Evolutionary conservation across 92 coral and sea anemone genomes (phyloP), one percentile per base, ranked within the genome.

Genomic region (Scolanthus callimorphus): DNA sequence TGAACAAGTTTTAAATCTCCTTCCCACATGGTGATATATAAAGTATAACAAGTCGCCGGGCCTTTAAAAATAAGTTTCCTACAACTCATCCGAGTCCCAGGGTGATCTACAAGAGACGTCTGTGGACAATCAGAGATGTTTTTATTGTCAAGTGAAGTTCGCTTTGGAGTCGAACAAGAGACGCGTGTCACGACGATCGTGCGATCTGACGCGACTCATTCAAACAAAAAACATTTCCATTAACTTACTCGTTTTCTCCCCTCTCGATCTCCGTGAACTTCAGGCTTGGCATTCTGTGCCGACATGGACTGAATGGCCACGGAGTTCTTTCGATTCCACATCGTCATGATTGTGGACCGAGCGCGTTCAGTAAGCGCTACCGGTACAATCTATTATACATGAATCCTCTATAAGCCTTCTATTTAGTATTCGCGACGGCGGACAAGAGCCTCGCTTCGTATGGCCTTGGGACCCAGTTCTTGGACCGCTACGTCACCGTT

Each of bases 261-360:
- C 50, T 65, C 49, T n/a, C n/a, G n/a, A n/a, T n/a, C n/a, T 51
- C 78, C 19, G 54, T 19, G 46, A 9, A 56, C 55, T 3, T 82
- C 77, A 13, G 90, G 96, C 63, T 77, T 82, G 22, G 56, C 28
- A 1, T 64, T 59, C 43, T 88, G 82, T 20, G 99, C 99, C 23
- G 99, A 78, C 23, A 67, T 59, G 0, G 99, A 94, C 59, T 81
- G 78, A 26, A 94, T 90, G 6, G 96, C 99, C 28, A 94, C 71
- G 53, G 99, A 94, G 29, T 90, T 86, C 50, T 94, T 94, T 11
- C 99, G 65, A 78, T 94, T 94, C 99, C 99, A 94, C 84, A 94
- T 94, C 84, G 95, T 85, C 99, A 94, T 94, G 48, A 70, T 75
- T 65, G 73, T 27, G 51, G 50, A 61, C 34, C 39, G 55, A 66